Conservation (phyloP, 2,113 vertebrate genomes). For the Trichechus manatus region DNA sequence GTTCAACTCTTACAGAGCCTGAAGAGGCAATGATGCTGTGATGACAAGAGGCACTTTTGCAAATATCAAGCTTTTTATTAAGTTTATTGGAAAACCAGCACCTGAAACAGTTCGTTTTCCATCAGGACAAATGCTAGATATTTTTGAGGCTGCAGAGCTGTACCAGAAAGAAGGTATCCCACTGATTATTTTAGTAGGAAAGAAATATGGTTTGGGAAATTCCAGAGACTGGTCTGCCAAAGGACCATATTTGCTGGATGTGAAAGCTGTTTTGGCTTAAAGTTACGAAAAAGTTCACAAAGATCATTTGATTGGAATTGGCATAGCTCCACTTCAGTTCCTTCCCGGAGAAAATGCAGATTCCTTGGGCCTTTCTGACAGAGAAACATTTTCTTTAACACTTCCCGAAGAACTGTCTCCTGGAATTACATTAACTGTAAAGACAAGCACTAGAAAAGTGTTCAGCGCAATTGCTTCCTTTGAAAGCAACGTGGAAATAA, state of each 20-base stretch:
- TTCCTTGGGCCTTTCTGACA: constrained; percentile 93
- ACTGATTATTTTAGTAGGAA: constrained; percentile 96
- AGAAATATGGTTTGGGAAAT: constrained; percentile 96
- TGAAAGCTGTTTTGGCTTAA: constrained; percentile 95
- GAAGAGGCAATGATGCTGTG: constrained; percentile 97
- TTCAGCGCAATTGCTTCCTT: constrained; percentile 92
- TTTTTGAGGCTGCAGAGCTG: constrained; percentile 95
- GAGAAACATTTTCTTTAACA: constrained; percentile 93
- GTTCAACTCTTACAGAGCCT: constrained; percentile 97
- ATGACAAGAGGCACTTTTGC: constrained; percentile 99
- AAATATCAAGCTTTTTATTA: constrained; percentile 97
- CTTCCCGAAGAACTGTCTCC: constrained; percentile 91
- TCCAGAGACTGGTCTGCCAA: constrained; percentile 99
- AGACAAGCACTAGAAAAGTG: constrained; percentile 94
- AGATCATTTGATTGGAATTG: constrained; percentile 96
- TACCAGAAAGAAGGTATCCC: constrained; percentile 95
- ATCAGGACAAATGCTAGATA: constrained; percentile 95
- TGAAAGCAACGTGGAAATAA: constrained; percentile 92
- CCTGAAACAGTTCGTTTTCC: constrained; percentile 97
- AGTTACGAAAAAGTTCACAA: constrained; percentile 97
- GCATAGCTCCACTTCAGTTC: constrained; percentile 96
- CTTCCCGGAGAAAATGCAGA: constrained; percentile 91
- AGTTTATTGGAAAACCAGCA: constrained; percentile 95
- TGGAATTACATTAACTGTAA: constrained; percentile 89
- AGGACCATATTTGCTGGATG: constrained; percentile 96